Base-by-base conservation (phyloP, 2,113 vertebrate species). In the Neolamprologus sp. region DNA sequence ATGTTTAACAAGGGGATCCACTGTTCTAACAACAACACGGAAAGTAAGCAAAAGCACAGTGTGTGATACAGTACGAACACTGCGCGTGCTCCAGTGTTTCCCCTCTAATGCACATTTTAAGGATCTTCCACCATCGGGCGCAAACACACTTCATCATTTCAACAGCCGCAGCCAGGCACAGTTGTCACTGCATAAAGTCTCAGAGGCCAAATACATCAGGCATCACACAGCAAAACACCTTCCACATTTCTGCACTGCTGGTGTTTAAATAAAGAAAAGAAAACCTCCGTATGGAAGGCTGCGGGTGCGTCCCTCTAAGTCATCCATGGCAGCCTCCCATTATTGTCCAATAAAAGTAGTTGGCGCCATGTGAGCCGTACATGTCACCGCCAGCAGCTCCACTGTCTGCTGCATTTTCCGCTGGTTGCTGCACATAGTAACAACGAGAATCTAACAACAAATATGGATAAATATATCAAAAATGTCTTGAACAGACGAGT, bases 331-430 rank as follows among this genome's bases (percentile, higher is more conserved):
- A 91, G 90, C 78, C 91, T 92, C 83, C 89, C 84, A 91, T 94
- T 94, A 94, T 92, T 92, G 90, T 94, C 94, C 93, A 89, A 94
- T 94, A 95, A 95, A 93, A 90, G 87, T 81, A 82, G 84, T 58
- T 87, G 93, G 91, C 88, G 92, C 92, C 92, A 81, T 85, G 86
- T 81, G 90, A 92, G 90, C 60, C 7, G 6, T 60, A 37, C 87
- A 53, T 91, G 89, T 91, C 92, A 89, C 91, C 63, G 21, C 89
- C 82, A 60, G 80, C 88, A 90, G 85, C 85, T 57, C 78, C 73
- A 4, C 84, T 86, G 91, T 93, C 91, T 89, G 88, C 90, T 85
- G 85, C 83, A 1, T 81, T 78, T 89, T 86, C 84, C 89, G 71
- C 78, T 55, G 9, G 53, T 54, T 54, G 85, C 47, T 83, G 82